Conservation (phyloP, 2,797 vertebrate species). For the Rhadinocentrus ornatus region DNA sequence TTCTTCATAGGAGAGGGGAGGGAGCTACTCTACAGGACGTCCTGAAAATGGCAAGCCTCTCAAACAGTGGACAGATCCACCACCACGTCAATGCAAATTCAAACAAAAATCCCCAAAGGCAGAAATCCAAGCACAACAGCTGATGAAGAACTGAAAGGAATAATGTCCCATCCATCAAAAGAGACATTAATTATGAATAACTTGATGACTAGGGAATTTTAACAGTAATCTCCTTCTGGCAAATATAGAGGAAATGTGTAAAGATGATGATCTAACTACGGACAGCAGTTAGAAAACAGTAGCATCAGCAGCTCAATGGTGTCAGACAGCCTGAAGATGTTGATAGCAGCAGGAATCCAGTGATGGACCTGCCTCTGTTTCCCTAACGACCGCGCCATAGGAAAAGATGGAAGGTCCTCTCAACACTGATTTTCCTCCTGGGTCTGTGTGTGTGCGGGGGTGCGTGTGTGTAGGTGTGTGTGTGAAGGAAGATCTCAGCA, state of each 20-base stretch:
- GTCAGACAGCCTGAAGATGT: slow-evolving; percentile 55
- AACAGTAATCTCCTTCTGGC: not conserved
- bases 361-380: slow-evolving; percentile 77
- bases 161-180: slow-evolving; percentile 30
- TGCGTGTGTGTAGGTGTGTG: slow-evolving; percentile 28
- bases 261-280: slow-evolving; percentile 21
- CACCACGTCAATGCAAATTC: slow-evolving; percentile 32
- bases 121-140: slow-evolving; percentile 3
- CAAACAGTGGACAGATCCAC: slow-evolving; percentile 29
- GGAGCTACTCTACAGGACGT: slow-evolving; percentile 68
- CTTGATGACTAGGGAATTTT: slow-evolving; percentile 11
- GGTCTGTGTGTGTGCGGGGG: slow-evolving; percentile 43
- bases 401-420: slow-evolving; percentile 80
- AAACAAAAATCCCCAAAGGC: slow-evolving; percentile 19
- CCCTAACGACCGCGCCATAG: slow-evolving; percentile 79
- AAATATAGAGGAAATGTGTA: slow-evolving; percentile 27
- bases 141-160: slow-evolving; percentile 11
- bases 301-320: slow-evolving; percentile 30
- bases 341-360: slow-evolving; percentile 64
- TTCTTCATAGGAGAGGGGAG: not conserved
- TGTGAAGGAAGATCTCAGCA: slow-evolving; percentile 44
- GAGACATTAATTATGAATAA: slow-evolving; percentile 43
- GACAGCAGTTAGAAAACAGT: slow-evolving; percentile 20
- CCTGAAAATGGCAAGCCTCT: slow-evolving; percentile 67
- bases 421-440: slow-evolving; percentile 77